phyloP scores from a whole-genome alignment of 2,113 vertebrate species.

The Aspidoscelis tigris region DNA sequence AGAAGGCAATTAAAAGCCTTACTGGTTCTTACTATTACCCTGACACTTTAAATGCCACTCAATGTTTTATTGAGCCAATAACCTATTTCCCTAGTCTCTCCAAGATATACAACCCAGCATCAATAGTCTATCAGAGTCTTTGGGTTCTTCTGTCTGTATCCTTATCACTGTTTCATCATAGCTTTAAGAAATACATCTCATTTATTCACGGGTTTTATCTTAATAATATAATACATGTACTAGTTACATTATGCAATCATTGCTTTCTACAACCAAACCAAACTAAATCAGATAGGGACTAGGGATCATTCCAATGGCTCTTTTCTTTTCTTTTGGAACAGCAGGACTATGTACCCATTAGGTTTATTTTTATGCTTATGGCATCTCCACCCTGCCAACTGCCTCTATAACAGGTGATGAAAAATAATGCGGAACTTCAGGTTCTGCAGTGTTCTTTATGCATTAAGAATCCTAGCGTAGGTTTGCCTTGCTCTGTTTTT shows the following conservation, averaged over 20 bases:
- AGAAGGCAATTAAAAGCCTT: constrained; percentile 99
- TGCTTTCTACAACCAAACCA: too few relatives aligned
- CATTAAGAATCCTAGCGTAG: too few relatives aligned
- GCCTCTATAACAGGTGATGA: neutral
- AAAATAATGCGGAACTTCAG: too few relatives aligned
- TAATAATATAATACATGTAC: neutral
- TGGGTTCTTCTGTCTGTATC: constrained; percentile 80
- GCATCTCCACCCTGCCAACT: neutral
- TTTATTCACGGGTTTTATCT: constrained; percentile 62
- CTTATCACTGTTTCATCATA: constrained; percentile 49
- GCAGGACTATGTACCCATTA: neutral
- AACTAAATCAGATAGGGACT: too few relatives aligned
- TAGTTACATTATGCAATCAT: neutral
- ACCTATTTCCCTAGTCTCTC: constrained; percentile 89
- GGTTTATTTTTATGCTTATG: neutral
- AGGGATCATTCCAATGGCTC: too few relatives aligned
- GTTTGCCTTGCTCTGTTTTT: too few relatives aligned
- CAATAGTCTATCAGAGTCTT: constrained; percentile 92
- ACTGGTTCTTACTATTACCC: constrained; percentile 96
- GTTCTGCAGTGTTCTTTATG: too few relatives aligned
- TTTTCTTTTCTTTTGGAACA: too few relatives aligned
- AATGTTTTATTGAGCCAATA: constrained; percentile 94
- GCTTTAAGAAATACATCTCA: constrained; percentile 60
- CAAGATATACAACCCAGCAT: constrained; percentile 90
- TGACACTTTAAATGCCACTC: constrained; percentile 94